Evolutionary conservation across 1,140 invertebrate genomes (phyloP).

Genomic region (Fopius arisanus): DNA sequence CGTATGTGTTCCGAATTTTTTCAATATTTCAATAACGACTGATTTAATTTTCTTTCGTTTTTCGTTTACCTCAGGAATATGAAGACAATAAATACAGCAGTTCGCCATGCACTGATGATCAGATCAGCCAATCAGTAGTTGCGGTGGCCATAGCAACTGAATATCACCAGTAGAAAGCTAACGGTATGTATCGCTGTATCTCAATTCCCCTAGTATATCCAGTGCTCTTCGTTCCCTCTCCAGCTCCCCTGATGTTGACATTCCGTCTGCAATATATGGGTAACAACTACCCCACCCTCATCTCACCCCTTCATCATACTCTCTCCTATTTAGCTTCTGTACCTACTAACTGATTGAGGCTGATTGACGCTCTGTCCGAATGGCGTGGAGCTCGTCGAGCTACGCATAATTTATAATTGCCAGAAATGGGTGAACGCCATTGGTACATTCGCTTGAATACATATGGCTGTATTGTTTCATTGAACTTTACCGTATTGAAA

Average conservation of each 20-base stretch:
- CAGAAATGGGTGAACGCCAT: conserved; percentile 46
- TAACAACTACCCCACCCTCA: background rate
- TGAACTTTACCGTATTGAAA: background rate
- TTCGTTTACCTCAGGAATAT: background rate
- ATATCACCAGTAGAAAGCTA: background rate
- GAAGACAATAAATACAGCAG: background rate
- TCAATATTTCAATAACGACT: too few relatives aligned
- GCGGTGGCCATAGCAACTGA: conserved; percentile 2
- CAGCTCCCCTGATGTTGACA: background rate
- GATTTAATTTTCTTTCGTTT: too few relatives aligned
- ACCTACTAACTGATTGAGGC: conserved; percentile 59
- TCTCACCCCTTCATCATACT: conserved; percentile 17
- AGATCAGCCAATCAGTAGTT: conserved; percentile 5
- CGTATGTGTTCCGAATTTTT: too few relatives aligned
- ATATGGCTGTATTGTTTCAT: background rate
- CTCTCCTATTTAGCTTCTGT: conserved; percentile 57
- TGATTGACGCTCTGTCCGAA: conserved; percentile 62
- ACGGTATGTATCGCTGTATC: conserved; percentile 1
- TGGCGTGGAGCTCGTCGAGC: conserved; percentile 51
- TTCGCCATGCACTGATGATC: background rate
- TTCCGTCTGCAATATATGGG: conserved; percentile 9
- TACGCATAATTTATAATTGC: conserved; percentile 63
- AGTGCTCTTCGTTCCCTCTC: background rate
- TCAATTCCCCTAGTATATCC: background rate
- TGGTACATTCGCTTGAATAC: background rate